Percentiles rank a stretch among this genome's conserved stretches.
Evolutionary conservation across 2,113 vertebrate genomes (phyloP).

Genomic region (Panthera uncia): DNA sequence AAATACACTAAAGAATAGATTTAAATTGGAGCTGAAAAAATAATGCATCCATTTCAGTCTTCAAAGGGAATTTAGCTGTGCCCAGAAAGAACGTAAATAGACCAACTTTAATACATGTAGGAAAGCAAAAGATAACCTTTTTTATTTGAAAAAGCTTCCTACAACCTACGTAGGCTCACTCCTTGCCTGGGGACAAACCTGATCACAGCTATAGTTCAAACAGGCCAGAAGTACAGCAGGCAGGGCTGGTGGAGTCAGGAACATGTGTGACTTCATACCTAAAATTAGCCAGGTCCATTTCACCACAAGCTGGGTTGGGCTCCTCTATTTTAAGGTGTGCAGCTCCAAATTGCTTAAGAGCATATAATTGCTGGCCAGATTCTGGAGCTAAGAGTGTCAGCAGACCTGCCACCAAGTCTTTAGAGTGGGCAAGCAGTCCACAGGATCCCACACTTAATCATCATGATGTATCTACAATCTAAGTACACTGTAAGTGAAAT

Average conservation of each 20-base stretch:
- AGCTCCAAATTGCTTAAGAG: constrained; percentile 14
- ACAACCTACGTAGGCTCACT: not conserved
- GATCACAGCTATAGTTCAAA: not conserved
- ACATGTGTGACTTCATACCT: constrained; percentile 22
- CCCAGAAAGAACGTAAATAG: not conserved
- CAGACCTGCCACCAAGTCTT: not conserved
- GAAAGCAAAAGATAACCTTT: not conserved
- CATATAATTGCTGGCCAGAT: constrained; percentile 6
- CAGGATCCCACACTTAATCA: not conserved
- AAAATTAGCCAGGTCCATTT: constrained; percentile 32
- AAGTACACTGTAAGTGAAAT: not conserved
- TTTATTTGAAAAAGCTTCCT: not conserved
- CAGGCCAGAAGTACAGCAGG: not conserved
- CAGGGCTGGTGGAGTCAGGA: not conserved
- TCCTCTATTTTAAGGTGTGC: constrained; percentile 65
- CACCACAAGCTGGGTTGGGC: not conserved
- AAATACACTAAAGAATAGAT: not conserved
- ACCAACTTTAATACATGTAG: not conserved
- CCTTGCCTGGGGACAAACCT: not conserved
- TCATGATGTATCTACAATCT: not conserved
- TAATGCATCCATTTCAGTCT: not conserved
- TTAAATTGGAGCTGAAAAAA: not conserved
- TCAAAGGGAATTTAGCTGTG: not conserved
- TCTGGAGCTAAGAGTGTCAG: not conserved
- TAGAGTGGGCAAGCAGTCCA: not conserved